These are phyloP conservation scores for Hyperoplus lanceolatus DNA, from an alignment of 2,797 vertebrate species.

Conservation along the genomic window DNA sequence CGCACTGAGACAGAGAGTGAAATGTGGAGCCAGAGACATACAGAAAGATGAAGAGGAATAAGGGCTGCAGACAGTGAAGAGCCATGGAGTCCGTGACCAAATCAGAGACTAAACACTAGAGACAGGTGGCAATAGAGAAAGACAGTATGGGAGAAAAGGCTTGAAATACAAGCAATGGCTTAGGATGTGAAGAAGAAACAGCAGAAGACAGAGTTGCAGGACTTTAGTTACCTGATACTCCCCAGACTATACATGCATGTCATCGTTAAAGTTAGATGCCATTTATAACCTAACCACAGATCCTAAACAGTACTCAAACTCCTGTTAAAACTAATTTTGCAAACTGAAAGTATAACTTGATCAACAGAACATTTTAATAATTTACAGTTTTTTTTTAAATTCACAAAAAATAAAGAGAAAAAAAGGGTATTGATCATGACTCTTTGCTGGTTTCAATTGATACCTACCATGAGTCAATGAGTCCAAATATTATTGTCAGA, in stretches of 20 bases:
- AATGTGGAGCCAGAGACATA: not conserved
- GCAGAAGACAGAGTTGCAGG: constrained; percentile 19
- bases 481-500: too few relatives aligned
- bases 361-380: too few relatives aligned
- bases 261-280: not conserved
- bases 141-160: not conserved
- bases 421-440: too few relatives aligned
- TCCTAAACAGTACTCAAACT: not conserved
- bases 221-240: constrained; percentile 15
- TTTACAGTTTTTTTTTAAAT: too few relatives aligned
- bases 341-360: too few relatives aligned
- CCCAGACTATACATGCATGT: not conserved
- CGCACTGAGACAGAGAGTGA: not conserved
- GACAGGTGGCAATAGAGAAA: not conserved
- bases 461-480: too few relatives aligned
- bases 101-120: not conserved
- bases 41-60: not conserved
- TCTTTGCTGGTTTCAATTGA: too few relatives aligned
- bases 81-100: too few relatives aligned
- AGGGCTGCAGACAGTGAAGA: not conserved
- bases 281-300: not conserved
- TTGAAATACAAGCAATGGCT: not conserved
- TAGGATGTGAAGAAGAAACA: constrained; percentile 2
- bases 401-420: too few relatives aligned
- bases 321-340: not conserved